Evolutionary conservation across 1,140 invertebrate genomes (phyloP).

Genomic region (Nymphalis io): DNA sequence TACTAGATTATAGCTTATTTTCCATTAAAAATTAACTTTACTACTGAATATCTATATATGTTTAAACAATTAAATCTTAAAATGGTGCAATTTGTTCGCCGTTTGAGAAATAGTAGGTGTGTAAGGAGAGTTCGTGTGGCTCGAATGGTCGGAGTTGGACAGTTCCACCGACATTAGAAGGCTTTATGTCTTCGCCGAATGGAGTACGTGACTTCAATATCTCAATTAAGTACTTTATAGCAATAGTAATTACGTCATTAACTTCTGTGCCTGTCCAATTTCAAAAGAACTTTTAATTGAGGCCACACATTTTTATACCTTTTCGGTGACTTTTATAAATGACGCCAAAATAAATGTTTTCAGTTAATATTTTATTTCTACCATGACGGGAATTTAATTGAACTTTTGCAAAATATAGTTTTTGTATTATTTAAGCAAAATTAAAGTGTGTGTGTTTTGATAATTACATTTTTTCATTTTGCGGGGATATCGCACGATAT

Average conservation of each 20-base stretch:
- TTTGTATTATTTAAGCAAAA: too few species aligned
- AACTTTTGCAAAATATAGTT: too few species aligned
- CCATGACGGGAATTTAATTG: too few species aligned
- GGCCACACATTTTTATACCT: not conserved
- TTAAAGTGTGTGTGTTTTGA: too few species aligned
- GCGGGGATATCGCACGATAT: too few species aligned
- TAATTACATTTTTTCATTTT: too few species aligned
- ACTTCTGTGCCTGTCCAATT: conserved; percentile 20
- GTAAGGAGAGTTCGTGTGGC: conserved; percentile 44
- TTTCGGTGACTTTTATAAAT: not conserved
- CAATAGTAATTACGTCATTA: conserved; percentile 41
- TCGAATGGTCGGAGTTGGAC: conserved; percentile 61
- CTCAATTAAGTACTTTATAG: conserved; percentile 55
- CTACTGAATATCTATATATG: too few species aligned
- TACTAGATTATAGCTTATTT: too few species aligned
- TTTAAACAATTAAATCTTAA: not conserved
- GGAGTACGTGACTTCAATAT: conserved; percentile 63
- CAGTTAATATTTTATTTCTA: too few species aligned
- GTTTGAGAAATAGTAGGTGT: conserved; percentile 37
- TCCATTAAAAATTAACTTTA: too few species aligned
- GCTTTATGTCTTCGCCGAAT: conserved; percentile 61
- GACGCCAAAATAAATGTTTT: not conserved
- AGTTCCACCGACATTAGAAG: conserved; percentile 60
- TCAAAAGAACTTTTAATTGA: conserved; percentile 11
- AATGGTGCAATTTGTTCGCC: conserved; percentile 1